These are phyloP conservation scores for Aphaenogaster ashmeadi DNA, from an alignment of 1,140 invertebrate genomes.

Conservation along the genomic window DNA sequence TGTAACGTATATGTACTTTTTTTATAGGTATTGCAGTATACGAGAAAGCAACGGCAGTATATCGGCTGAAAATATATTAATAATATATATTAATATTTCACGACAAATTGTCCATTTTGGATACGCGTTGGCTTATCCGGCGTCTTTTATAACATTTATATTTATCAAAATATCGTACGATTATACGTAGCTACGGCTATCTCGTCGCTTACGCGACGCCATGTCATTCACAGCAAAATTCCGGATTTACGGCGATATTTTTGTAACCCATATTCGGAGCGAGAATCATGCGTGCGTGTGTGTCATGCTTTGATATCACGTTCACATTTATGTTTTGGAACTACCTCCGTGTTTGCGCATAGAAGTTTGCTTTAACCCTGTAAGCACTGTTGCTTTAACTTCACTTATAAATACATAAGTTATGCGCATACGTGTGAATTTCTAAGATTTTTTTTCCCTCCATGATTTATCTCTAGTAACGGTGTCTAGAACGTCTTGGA, in stretches of 20 bases:
- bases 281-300: background rate
- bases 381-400: conserved; percentile 19
- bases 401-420: conserved; percentile 9
- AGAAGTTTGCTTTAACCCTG: background rate
- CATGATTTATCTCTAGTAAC: background rate
- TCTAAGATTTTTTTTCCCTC: conserved; percentile 5
- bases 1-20: background rate
- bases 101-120: background rate
- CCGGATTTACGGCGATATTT: conserved; percentile 17
- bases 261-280: conserved; percentile 46
- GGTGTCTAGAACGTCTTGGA: background rate
- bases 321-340: conserved; percentile 43
- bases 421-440: background rate
- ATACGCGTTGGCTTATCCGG: background rate
- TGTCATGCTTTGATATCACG: background rate
- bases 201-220: background rate
- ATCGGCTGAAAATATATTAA: background rate
- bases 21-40: background rate
- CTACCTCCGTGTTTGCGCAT: background rate
- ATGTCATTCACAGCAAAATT: background rate
- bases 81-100: conserved; percentile 7
- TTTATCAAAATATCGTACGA: conserved; percentile 8
- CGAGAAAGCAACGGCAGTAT: background rate
- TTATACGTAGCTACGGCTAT: background rate
- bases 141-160: background rate